These are phyloP conservation scores for Scaptomyza tumidula DNA, from an alignment of 2,888 invertebrate genomes.

Conservation along the genomic window DNA sequence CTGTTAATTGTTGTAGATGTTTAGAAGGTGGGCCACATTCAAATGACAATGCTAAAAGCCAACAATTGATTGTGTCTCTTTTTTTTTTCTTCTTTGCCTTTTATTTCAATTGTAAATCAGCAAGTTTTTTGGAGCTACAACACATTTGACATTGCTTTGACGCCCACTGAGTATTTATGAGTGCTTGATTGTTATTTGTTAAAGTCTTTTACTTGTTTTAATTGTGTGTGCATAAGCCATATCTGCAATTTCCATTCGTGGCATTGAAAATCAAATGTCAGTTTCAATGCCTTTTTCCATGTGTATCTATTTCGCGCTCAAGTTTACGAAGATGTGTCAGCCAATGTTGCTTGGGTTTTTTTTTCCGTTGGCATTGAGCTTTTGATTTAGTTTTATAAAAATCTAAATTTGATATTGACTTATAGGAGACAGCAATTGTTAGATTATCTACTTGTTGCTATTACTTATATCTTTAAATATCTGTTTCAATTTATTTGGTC, in stretches of 20 bases:
- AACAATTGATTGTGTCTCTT: conserved; percentile 47
- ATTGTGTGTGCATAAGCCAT: conserved; percentile 27
- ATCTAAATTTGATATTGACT: conserved; percentile 25
- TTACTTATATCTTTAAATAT: neutral
- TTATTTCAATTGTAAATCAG: conserved; percentile 50
- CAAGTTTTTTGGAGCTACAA: conserved; percentile 30
- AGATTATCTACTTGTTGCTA: neutral
- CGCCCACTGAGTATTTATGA: conserved; percentile 60
- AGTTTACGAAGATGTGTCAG: conserved; percentile 68
- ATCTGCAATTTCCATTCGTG: conserved; percentile 72
- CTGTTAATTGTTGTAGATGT: conserved; percentile 37
- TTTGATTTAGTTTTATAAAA: conserved; percentile 33
- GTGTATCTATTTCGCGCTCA: conserved; percentile 34
- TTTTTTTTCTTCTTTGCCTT: conserved; percentile 13
- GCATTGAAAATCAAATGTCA: conserved; percentile 70
- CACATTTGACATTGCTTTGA: conserved; percentile 69
- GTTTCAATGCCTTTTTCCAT: conserved; percentile 63
- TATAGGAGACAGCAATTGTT: neutral
- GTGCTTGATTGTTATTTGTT: conserved; percentile 9
- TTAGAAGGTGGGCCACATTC: conserved; percentile 45
- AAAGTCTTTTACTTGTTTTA: conserved; percentile 17
- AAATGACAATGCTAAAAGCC: conserved; percentile 43
- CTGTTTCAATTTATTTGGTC: neutral
- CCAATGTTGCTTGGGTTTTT: conserved; percentile 23
- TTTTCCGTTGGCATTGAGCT: conserved; percentile 49